Conservation (phyloP, 2,888 invertebrate genomes). For the Alsophila aescularia region DNA sequence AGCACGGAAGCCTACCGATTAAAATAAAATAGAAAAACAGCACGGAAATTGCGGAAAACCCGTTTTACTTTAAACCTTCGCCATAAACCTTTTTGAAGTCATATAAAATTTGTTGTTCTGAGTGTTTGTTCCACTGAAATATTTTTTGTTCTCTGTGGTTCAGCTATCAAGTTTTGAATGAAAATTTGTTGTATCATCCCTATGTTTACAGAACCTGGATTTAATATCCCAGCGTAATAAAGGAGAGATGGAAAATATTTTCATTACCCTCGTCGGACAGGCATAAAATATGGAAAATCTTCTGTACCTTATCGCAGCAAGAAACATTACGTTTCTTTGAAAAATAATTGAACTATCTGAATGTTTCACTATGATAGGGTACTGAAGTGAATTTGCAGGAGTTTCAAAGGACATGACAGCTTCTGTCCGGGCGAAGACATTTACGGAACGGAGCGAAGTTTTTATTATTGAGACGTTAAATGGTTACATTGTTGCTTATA, state of each 20-base stretch:
- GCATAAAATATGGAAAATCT: constrained; percentile 17
- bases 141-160: too few species aligned
- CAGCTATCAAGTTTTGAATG: constrained; percentile 6
- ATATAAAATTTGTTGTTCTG: too few species aligned
- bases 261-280: constrained; percentile 69
- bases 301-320: constrained; percentile 9
- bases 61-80: too few species aligned
- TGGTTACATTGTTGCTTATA: constrained; percentile 34
- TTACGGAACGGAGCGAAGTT: constrained; percentile 52
- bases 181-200: constrained; percentile 38
- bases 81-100: too few species aligned
- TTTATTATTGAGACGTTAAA: constrained; percentile 52
- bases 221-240: constrained; percentile 74
- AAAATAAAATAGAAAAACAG: too few species aligned
- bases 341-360: background rate
- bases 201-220: constrained; percentile 65
- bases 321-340: background rate
- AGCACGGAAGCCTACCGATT: too few species aligned
- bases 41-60: too few species aligned
- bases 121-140: too few species aligned
- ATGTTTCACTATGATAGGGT: background rate
- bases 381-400: background rate
- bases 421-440: constrained; percentile 49
- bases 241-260: constrained; percentile 76
- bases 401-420: constrained; percentile 52